A percentile compares a stretch with the other conserved stretches of the same genome.
Evolutionary conservation across 1,140 invertebrate genomes (phyloP).

Genomic region (Berghia stephanieae): DNA sequence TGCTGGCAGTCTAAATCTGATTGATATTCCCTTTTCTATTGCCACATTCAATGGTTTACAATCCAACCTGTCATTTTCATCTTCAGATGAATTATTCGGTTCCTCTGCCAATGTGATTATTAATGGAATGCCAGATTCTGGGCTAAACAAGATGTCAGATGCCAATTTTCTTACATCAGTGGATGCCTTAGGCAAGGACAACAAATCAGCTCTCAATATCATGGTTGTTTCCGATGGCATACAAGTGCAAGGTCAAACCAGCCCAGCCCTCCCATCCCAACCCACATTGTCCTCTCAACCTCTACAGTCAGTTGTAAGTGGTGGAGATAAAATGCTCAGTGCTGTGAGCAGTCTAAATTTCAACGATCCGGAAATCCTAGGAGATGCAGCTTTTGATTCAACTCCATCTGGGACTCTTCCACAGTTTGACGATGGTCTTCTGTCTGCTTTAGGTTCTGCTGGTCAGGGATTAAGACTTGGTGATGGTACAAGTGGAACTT

Average conservation of each 20-base stretch:
- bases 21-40: slow-evolving; percentile 23
- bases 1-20: slow-evolving; percentile 16
- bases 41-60: slow-evolving; percentile 22
- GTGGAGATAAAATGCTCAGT: slow-evolving; percentile 67
- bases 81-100: slow-evolving; percentile 21
- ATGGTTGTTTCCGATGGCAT: slow-evolving; percentile 43
- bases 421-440: slow-evolving; percentile 62
- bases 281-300: slow-evolving; percentile 43
- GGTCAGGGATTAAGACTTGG: slow-evolving; percentile 44
- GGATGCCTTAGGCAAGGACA: no score
- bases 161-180: slow-evolving; percentile 1
- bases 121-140: slow-evolving; percentile 21
- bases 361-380: slow-evolving; percentile 64
- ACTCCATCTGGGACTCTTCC: slow-evolving; percentile 47
- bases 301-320: slow-evolving; percentile 48
- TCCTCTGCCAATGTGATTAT: slow-evolving; percentile 17
- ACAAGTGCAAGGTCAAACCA: slow-evolving; percentile 56
- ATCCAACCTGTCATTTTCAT: slow-evolving; percentile 17
- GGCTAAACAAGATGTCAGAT: slow-evolving; percentile 23
- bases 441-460: slow-evolving; percentile 52
- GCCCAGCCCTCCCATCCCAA: slow-evolving; percentile 50
- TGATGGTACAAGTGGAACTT: slow-evolving; percentile 46
- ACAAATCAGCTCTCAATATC: slow-evolving; percentile 53
- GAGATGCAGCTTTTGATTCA: slow-evolving; percentile 64
- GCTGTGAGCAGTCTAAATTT: slow-evolving; percentile 59